Base-by-base conservation (phyloP, 2,113 vertebrate species). In the Oncorhynchus tshawytscha region DNA sequence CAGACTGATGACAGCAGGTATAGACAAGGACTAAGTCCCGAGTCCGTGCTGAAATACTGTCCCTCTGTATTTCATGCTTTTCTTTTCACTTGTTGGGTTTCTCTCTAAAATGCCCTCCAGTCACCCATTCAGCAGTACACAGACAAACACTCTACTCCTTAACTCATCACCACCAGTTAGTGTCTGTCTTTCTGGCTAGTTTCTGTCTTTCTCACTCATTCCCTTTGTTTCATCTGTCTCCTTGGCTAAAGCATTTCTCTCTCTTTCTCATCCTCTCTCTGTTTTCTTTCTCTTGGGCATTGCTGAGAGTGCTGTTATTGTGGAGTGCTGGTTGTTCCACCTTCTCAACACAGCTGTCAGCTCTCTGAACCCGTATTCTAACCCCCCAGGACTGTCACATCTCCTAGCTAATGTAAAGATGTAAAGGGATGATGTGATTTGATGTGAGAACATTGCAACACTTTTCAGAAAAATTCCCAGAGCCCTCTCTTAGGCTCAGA, bases 321-420 rank as follows among this genome's bases (percentile, higher is more conserved):
- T 54, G 4, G 34, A 67, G 77, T 45, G 57, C 62, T 79, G 85
- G 72, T 81, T 86, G 78, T 87, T 83, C 74, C 75, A 51, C 71
- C 65, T 29, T 27, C 62, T 25, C 8, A 18, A n/a, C 5, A 54
- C 51, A 54, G 51, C 59, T n/a, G 20, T 62, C 59, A 62, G 59
- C 59, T n/a, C 59, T 62, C 59, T 62, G 6, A 24, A 27, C 29
- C 29, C 24, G 25, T 31, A 11, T 73, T 72, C 16, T 18, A 54
- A 34, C 45, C 31, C 59, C 59, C 6, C 49, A 64, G n/a, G 73
- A 67, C 62, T 51, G 24, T 65, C 73, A 65, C 48, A 18, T 51
- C n/a, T 49, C 73, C 65, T n/a, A 74, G 39, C 62, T 62, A 51
- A 51, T 20, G 16, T 34, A 29, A 31, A 13, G 9, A 29, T 25